Base-by-base conservation (phyloP, 2,797 vertebrate genomes). In the Gadopsis bispinosus region DNA sequence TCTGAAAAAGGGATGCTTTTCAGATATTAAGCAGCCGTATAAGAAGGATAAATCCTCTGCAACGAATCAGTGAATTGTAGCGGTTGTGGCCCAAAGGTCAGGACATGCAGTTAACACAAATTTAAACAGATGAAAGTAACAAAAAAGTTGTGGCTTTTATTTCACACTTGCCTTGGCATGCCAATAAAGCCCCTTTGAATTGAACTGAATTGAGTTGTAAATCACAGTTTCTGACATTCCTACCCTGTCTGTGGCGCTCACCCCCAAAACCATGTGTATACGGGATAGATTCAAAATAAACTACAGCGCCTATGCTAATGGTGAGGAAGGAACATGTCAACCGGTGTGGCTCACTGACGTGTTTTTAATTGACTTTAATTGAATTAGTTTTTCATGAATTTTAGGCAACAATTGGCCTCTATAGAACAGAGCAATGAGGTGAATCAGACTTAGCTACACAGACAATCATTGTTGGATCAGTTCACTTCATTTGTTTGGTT, bases 1-100 rank as follows among this genome's bases (percentile, higher is more conserved):
- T 29, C 62, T 61, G 11, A 13, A 73, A 77, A 41, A 19, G 12
- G 29, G 9, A 33, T 0, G 17, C 4, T 73, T 67, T 79, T 56
- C 19, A 39, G 48, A 77, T 56, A 53, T 59, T 1, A 61, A 66
- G 64, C 35, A 29, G 54, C 19, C 29, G 51, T 33, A 5, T 12
- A 20, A 63, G 37, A 37, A 16, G 64, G 6, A 78, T 43, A 8
- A 60, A 69, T 43, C 29, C 5, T 39, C 17, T 17, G 51, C 31
- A 20, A 60, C 14, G 12, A 70, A 65, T 31, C 6, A 50, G 4
- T 20, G 22, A 58, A 70, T 16, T 31, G 29, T 8, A 56, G 33
- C 29, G 2, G 13, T 31, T 11, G 50, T 45, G n/a, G 13, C 3
- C 31, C 17, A 41, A 48, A 53, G 16, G 20, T 58, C 26, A 53